Evolutionary conservation across 2,888 invertebrate species (phyloP).

Genomic region (Nephrotoma guestfalica): DNA sequence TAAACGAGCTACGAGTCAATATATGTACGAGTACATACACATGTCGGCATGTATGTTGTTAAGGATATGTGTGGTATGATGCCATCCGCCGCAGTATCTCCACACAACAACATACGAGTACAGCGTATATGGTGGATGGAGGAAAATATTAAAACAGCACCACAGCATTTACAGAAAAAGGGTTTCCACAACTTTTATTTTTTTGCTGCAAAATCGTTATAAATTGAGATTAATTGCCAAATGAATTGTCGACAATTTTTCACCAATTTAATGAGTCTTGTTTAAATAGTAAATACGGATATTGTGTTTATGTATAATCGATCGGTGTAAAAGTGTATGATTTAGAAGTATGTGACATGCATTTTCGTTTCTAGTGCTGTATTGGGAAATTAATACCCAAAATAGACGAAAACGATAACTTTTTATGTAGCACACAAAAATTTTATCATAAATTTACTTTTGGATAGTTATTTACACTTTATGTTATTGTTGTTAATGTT

Average conservation of each 20-base stretch:
- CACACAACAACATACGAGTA: neutral
- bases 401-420: neutral
- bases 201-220: neutral
- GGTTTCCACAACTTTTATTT: neutral
- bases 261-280: neutral
- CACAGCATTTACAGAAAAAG: neutral
- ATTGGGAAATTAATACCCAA: neutral
- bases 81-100: neutral
- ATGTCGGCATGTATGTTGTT: neutral
- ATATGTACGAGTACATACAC: neutral
- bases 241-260: neutral
- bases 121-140: neutral
- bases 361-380: neutral
- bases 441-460: neutral
- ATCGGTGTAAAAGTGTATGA: neutral
- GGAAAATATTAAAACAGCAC: neutral
- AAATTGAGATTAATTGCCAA: neutral
- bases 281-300: neutral
- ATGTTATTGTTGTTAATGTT: neutral
- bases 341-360: neutral
- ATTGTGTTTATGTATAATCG: neutral
- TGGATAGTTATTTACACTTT: neutral
- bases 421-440: neutral
- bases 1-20: neutral
- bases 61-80: neutral